Evolutionary conservation across 1,140 invertebrate species (phyloP).

Genomic region (honey bee (Apis mellifera)): Amel_HAv3.1 CM009940.2:4485501-4486000

Average conservation of each 20-base stretch:
- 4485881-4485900: neutral
- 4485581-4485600: slow-evolving; percentile 52
- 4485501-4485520: neutral
- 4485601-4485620: slow-evolving; percentile 34
- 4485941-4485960: neutral
- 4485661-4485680: slow-evolving; percentile 62
- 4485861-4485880: neutral
- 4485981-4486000: no score
- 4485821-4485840: slow-evolving; percentile 45
- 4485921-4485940: neutral
- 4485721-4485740: slow-evolving; percentile 33
- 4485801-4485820: slow-evolving; percentile 21
- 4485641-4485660: neutral
- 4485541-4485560: slow-evolving; percentile 87
- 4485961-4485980: no score
- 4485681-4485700: slow-evolving; percentile 1
- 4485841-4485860: slow-evolving; percentile 53
- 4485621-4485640: neutral
- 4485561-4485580: slow-evolving; percentile 84
- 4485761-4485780: neutral
- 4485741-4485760: slow-evolving; percentile 16
- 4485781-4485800: slow-evolving; percentile 6
- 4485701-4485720: slow-evolving; percentile 20
- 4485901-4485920: neutral
- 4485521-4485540: slow-evolving; percentile 78